Evolutionary conservation across 2,797 vertebrate species (phyloP).

Genomic region (Eleutherodactylus coqui): DNA sequence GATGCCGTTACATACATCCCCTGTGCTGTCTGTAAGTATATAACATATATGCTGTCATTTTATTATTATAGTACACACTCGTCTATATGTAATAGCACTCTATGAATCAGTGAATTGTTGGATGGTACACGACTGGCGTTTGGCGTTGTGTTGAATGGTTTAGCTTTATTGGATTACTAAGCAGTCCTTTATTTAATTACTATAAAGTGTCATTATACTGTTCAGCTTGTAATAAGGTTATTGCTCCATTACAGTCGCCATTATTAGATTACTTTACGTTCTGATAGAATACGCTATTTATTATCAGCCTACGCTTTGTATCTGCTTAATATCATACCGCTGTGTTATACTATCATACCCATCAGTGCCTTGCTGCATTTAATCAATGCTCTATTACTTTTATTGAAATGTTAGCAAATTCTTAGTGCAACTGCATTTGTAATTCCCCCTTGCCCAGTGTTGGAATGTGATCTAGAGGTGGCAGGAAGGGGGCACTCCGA

Average conservation of each 20-base stretch:
- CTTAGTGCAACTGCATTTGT: neutral
- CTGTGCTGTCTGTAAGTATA: slow-evolving; percentile 40
- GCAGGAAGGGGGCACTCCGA: no score
- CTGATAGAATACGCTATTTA: neutral
- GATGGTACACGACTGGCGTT: neutral
- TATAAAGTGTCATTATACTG: neutral
- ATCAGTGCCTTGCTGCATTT: neutral
- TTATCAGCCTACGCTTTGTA: neutral
- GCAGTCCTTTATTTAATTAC: neutral
- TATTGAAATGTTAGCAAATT: neutral
- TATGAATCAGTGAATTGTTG: neutral
- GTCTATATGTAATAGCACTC: neutral
- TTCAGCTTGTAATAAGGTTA: neutral
- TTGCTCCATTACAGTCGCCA: neutral
- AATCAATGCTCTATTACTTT: neutral
- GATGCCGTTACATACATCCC: neutral
- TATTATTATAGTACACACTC: neutral
- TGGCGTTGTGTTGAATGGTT: neutral
- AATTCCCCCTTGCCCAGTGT: neutral
- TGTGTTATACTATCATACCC: neutral
- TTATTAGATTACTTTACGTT: neutral
- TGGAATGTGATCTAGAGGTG: neutral
- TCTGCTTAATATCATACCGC: neutral
- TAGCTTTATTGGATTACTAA: neutral
- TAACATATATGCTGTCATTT: neutral